These are phyloP conservation scores for Ramazzottius varieornatus DNA, from an alignment of 2,888 invertebrate genomes.

Conservation along the genomic window DNA sequence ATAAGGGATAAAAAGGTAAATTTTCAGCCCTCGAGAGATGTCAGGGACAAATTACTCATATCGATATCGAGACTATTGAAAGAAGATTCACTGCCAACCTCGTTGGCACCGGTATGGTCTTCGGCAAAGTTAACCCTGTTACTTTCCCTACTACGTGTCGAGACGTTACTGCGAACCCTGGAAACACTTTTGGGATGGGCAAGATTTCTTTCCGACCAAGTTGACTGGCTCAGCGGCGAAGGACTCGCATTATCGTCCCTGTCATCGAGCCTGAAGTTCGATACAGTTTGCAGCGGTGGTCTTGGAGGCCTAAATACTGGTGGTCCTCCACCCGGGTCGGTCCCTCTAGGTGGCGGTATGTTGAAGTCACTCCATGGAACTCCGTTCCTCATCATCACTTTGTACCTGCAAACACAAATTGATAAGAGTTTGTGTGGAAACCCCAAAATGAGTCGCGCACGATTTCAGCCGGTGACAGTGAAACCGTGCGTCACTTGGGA, in stretches of 20 bases:
- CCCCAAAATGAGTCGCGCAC: too few species aligned
- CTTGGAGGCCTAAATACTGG: too few species aligned
- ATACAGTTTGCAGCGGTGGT: not conserved
- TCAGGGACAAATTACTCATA: too few species aligned
- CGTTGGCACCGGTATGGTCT: not conserved
- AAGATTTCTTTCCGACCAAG: not conserved
- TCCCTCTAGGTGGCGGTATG: not conserved
- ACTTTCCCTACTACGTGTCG: too few species aligned
- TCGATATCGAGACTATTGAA: not conserved
- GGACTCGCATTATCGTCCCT: not conserved
- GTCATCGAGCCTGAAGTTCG: not conserved
- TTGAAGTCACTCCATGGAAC: not conserved
- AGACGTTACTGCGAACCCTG: too few species aligned
- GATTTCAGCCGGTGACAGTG: too few species aligned
- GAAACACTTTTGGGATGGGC: not conserved
- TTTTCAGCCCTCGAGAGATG: too few species aligned
- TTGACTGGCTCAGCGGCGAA: not conserved
- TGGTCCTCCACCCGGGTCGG: not conserved
- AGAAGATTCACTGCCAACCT: not conserved
- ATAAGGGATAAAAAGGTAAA: too few species aligned
- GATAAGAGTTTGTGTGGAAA: not conserved
- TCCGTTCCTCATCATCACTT: not conserved
- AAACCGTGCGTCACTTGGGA: too few species aligned
- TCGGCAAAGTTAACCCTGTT: not conserved
- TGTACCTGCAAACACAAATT: not conserved